A percentile compares a stretch with the other conserved stretches of the same genome.
These are phyloP conservation scores for Bambusicola thoracicus DNA, from an alignment of 2,113 vertebrate genomes.

Conservation along the genomic window DNA sequence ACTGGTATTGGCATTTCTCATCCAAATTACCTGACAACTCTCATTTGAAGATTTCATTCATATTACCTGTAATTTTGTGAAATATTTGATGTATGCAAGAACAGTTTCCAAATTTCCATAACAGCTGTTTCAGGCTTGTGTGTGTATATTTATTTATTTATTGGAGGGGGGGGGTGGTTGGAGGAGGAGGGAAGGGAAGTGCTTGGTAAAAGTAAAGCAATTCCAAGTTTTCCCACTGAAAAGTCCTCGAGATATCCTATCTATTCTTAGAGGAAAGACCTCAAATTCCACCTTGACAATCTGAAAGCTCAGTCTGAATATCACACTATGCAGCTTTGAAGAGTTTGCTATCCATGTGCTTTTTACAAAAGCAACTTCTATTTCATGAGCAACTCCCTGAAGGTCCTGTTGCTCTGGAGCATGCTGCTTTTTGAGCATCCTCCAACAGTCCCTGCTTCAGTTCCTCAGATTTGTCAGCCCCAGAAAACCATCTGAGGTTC, in stretches of 20 bases:
- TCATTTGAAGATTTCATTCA: background rate
- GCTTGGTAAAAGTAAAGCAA: background rate
- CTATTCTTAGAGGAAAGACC: background rate
- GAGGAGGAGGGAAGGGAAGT: too few species aligned
- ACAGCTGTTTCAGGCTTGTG: background rate
- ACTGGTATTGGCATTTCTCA: background rate
- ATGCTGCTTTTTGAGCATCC: accelerated
- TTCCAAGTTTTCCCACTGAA: background rate
- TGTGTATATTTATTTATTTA: too few species aligned
- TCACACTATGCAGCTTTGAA: background rate
- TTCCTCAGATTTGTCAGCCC: background rate
- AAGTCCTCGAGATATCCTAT: background rate
- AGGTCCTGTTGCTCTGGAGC: background rate
- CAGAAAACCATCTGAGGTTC: background rate
- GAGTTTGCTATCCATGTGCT: background rate
- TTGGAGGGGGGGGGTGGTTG: too few species aligned
- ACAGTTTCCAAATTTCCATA: background rate
- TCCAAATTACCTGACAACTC: background rate
- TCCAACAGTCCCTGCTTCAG: background rate
- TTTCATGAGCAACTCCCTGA: background rate
- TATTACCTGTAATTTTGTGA: background rate
- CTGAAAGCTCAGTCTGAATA: background rate
- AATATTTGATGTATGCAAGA: background rate
- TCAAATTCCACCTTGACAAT: background rate
- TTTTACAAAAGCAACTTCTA: background rate